Percentiles rank a stretch among this genome's conserved stretches.
Conservation (phyloP, 2,888 invertebrate species). For the Dryadula phaetusa region DNA sequence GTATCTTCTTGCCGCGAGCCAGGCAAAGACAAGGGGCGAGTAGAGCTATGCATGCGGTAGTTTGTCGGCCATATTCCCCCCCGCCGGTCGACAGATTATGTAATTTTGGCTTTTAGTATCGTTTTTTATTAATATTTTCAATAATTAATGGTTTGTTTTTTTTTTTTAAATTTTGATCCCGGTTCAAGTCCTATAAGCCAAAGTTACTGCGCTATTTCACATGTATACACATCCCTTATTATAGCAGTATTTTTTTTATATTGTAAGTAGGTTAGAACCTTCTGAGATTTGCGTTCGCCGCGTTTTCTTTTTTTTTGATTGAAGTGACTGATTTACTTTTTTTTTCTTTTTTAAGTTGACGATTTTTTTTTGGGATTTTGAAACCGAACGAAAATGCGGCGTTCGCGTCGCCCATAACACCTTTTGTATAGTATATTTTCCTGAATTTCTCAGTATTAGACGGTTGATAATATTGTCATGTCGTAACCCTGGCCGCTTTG, state of each 20-base stretch:
- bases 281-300: slow-evolving; percentile 64
- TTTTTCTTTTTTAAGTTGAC: slow-evolving; percentile 12
- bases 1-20: slow-evolving; percentile 43
- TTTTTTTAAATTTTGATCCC: slow-evolving; percentile 25
- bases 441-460: slow-evolving; percentile 77
- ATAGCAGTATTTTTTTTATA: slow-evolving; percentile 80
- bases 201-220: slow-evolving; percentile 73
- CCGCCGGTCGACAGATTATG: slow-evolving; percentile 64
- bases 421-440: slow-evolving; percentile 78
- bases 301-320: slow-evolving; percentile 46
- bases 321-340: slow-evolving; percentile 18
- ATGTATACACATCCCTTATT: slow-evolving; percentile 72
- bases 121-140: slow-evolving; percentile 26
- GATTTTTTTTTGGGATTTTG: slow-evolving; percentile 20
- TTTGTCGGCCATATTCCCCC: slow-evolving; percentile 67
- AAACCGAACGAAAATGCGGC: slow-evolving; percentile 42
- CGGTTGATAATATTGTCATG: slow-evolving; percentile 75
- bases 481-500: slow-evolving; percentile 62
- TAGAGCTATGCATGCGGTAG: slow-evolving; percentile 79
- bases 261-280: slow-evolving; percentile 77
- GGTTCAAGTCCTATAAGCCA: slow-evolving; percentile 58
- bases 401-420: slow-evolving; percentile 63
- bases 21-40: slow-evolving; percentile 65
- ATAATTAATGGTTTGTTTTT: slow-evolving; percentile 13
- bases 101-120: slow-evolving; percentile 66